Conservation (phyloP, 2,797 vertebrate species). For the Coregonus suidteri region DNA sequence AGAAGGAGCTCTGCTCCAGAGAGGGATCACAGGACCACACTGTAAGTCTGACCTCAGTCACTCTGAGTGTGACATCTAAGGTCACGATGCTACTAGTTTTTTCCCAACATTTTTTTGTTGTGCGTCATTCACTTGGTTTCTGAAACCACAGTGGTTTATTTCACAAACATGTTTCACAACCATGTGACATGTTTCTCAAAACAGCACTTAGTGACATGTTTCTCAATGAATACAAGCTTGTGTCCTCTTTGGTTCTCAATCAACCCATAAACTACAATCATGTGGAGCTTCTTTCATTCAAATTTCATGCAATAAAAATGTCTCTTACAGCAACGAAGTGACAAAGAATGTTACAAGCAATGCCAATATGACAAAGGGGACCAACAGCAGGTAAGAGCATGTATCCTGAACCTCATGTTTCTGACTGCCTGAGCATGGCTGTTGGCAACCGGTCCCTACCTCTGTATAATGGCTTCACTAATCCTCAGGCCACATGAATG, state of each 20-base stretch:
- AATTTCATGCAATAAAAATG: conserved; percentile 7
- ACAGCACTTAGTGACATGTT: neutral
- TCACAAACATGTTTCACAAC: no score
- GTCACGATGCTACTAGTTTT: no score
- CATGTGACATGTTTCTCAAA: neutral
- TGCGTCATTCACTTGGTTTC: no score
- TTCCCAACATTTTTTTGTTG: no score
- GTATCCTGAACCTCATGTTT: neutral
- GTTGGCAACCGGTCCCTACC: neutral
- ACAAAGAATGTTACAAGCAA: conserved; percentile 5
- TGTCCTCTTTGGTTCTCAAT: neutral
- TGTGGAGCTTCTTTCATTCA: conserved; percentile 7
- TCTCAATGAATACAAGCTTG: neutral
- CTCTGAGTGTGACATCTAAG: no score
- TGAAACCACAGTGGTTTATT: no score
- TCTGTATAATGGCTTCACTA: conserved; percentile 25
- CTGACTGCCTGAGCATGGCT: neutral
- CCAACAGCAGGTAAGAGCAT: conserved; percentile 47
- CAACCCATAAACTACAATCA: neutral
- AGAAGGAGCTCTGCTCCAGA: conserved; percentile 60
- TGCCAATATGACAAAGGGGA: conserved; percentile 45
- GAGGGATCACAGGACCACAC: conserved; percentile 41
- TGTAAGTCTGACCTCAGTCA: conserved; percentile 56
- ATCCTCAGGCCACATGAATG: neutral
- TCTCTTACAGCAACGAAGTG: conserved; percentile 13